Evolutionary conservation across 2,888 invertebrate species (phyloP).

Genomic region (Philonicus albiceps): DNA sequence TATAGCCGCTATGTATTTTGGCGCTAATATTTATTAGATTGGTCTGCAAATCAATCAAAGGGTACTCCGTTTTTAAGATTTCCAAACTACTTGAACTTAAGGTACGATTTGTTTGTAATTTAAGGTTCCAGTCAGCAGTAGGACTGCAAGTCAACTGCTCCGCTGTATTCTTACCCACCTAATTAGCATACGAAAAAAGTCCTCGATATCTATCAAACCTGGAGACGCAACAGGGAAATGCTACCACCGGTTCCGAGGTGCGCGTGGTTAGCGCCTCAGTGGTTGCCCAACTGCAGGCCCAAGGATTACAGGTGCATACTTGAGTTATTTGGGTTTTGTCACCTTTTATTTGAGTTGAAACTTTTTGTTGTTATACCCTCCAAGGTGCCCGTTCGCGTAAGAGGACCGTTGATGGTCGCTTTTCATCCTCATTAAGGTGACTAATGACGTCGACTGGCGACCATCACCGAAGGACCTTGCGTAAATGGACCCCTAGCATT

Average conservation of each 20-base stretch:
- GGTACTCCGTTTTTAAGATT: neutral
- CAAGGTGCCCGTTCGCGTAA: neutral
- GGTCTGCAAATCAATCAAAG: neutral
- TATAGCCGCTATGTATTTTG: neutral
- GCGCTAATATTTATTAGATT: neutral
- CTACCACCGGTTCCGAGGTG: constrained; percentile 54
- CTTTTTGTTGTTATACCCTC: neutral
- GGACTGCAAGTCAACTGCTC: neutral
- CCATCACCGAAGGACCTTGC: neutral
- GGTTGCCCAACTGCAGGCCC: constrained; percentile 68
- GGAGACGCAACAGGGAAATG: constrained; percentile 51
- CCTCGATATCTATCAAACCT: constrained; percentile 44
- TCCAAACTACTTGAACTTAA: neutral
- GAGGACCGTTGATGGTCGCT: neutral
- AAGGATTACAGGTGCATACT: constrained; percentile 60
- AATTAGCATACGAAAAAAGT: neutral
- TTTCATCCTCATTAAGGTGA: neutral
- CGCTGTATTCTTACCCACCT: neutral
- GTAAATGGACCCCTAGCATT: neutral
- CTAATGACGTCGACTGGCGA: neutral
- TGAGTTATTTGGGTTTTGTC: constrained; percentile 6
- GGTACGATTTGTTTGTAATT: neutral
- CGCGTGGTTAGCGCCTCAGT: constrained; percentile 69
- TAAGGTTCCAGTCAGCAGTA: constrained; percentile 13
- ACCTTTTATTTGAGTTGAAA: neutral